Base-by-base conservation (phyloP, 2,888 invertebrate species). In the Mactromeris polynyma region DNA sequence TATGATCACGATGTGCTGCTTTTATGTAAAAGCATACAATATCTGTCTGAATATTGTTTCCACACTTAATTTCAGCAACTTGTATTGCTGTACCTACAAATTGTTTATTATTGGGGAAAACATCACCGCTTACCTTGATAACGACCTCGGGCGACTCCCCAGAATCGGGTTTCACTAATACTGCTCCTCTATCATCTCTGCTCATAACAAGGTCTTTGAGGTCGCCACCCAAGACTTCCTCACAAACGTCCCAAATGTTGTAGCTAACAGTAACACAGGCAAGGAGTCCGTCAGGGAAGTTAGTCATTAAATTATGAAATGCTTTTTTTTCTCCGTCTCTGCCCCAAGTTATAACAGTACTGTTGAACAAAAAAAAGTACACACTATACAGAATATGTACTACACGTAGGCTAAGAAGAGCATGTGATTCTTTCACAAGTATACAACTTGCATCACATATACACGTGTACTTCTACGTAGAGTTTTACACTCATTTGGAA, bases 271-370 rank as follows among this genome's bases (percentile, higher is more conserved):
- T 96, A n/a, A 97, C 97, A 88, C 95, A 94, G 9, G 97, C 95
- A 46, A 97, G 95, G 0, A 94, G 77, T 3, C 97, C 96, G 4
- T 86, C 93, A 0, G 97, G 97, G 91, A 97, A 97, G 86, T 95
- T 93, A 0, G 94, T 94, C 87, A 97, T 93, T 97, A 97, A 97
- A 93, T 97, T 97, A 77, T 94, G 93, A 92, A 96, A 97, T 0
- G 97, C 97, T 21, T 95, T 96, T 6, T 93, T 78, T 93, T 97
- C 97, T 21, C 97, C 96, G 0, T 96, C 94, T 81, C 94, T 93
- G 0, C 96, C 96, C 97, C 97, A 97, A 1, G 97, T 96, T 19
- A 97, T 97, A 84, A 97, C 96, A 11, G 97, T 97, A 92, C 97
- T 97, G 94, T 81, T 95, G 92, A 83, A 51, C 58, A 73, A 40